Percentiles rank a stretch among this genome's conserved stretches.
Conservation (phyloP, 1,140 invertebrate genomes). For the Diabrotica virgifera region DNA sequence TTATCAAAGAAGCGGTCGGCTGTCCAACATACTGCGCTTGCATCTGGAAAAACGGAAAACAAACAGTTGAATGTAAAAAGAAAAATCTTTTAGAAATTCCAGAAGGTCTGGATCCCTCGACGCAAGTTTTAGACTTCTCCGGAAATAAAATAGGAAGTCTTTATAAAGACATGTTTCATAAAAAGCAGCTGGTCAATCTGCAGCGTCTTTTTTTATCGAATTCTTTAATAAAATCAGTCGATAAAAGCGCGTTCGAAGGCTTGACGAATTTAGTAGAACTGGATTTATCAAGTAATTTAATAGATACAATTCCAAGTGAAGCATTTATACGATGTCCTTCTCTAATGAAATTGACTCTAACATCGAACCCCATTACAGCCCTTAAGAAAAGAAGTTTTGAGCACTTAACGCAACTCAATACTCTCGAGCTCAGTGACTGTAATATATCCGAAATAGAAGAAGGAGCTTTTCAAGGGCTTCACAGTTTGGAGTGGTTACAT, state of each 20-base stretch:
- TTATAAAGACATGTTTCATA: conserved; percentile 71
- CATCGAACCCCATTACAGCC: conserved; percentile 73
- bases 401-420: conserved; percentile 69
- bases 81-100: conserved; percentile 74
- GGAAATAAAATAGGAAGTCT: conserved; percentile 77
- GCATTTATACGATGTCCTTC: conserved; percentile 74
- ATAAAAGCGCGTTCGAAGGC: conserved; percentile 75
- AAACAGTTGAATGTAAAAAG: conserved; percentile 81
- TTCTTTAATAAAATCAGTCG: conserved; percentile 73
- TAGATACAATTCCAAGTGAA: conserved; percentile 71
- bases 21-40: conserved; percentile 78
- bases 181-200: conserved; percentile 76
- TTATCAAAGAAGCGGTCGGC: conserved; percentile 40
- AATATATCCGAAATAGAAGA: conserved; percentile 72
- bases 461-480: conserved; percentile 74
- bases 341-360: conserved; percentile 77
- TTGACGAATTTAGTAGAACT: conserved; percentile 85
- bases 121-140: conserved; percentile 83
- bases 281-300: conserved; percentile 78
- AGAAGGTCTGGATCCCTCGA: conserved; percentile 78
- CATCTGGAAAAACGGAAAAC: conserved; percentile 90
- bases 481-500: conserved; percentile 78
- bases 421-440: conserved; percentile 78
- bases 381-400: conserved; percentile 74
- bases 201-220: conserved; percentile 79